Evolutionary conservation across 2,888 invertebrate genomes (phyloP), one percentile per base, ranked within the genome.

Genomic region (Epinotia demarniana): DNA sequence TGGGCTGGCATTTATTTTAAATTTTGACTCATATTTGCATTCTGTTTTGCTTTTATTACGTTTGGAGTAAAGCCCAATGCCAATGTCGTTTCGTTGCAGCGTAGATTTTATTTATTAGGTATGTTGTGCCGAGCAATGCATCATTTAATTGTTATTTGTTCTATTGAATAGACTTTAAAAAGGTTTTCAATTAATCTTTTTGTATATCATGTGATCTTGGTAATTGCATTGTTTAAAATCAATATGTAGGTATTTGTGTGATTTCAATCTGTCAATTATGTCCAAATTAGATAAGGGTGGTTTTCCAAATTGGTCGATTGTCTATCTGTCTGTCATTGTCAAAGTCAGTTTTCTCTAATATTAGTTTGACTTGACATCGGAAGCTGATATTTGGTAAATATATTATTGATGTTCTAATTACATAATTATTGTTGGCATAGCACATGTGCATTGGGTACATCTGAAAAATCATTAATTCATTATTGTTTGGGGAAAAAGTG

Each of bases 1-100:
- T 57, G 74, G 33, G 62, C 27, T 68, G 69, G 46, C 16, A 23
- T 46, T n/a, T 58, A 57, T 72, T 72, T 71, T 71, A 66, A 71
- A 71, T 66, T 70, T 64, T 74, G 61, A 58, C 60, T 70, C 62
- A 16, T 27, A 39, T 64, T 55, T 58, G 43, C 18, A 39, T 68
- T 58, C 60, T 39, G 3, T 39, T 33, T n/a, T 46, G 58, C 16
- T 16, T 57, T n/a, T 43, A 58, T 23, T 58, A 57, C 39, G 68
- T 39, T 18, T 8, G 12, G 16, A 18, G 1, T 18, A 18, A 18
- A 55, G 6, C 4, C 5, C 49, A 49, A 16, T 49, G 13, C 5
- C 49, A 49, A 16, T 49, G 13, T 49, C 49, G 49, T 49, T 49
- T 49, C 16, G 16, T 49, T 49, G 49, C 49, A 49, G 49, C 5